These are phyloP conservation scores for Cephalophus harveyi DNA, from an alignment of 2,113 vertebrate species.

Conservation along the genomic window DNA sequence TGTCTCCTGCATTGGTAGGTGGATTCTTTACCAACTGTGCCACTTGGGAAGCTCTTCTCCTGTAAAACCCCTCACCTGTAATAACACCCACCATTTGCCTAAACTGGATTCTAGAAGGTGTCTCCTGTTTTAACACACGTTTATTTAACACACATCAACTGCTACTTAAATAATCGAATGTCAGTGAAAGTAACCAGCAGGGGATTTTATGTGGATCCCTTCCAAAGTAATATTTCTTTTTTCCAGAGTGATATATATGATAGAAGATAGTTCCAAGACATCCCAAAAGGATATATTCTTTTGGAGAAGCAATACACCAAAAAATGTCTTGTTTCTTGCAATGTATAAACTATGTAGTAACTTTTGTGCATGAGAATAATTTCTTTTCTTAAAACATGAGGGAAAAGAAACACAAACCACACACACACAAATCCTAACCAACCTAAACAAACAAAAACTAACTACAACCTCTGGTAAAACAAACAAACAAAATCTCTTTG, in stretches of 20 bases:
- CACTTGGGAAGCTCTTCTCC: not conserved
- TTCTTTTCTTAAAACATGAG: not conserved
- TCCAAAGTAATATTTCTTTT: not conserved
- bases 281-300: not conserved
- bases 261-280: slow-evolving; percentile 30
- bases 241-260: slow-evolving; percentile 70
- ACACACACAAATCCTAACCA: not conserved
- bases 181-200: not conserved
- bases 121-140: not conserved
- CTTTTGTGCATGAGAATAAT: slow-evolving; percentile 13
- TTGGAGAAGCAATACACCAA: not conserved
- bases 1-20: not conserved
- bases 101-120: not conserved
- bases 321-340: slow-evolving; percentile 31
- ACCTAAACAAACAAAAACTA: not conserved
- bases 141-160: not conserved
- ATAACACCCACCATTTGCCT: not conserved
- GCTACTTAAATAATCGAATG: not conserved
- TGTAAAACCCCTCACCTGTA: not conserved
- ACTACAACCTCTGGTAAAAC: not conserved
- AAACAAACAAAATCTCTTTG: not conserved
- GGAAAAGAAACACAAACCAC: not conserved
- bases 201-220: not conserved
- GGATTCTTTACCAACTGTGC: not conserved
- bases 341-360: not conserved